A percentile compares a stretch with the other conserved stretches of the same genome.
Evolutionary conservation across 2,888 invertebrate genomes (phyloP).

Genomic region (Orthosia gothica): DNA sequence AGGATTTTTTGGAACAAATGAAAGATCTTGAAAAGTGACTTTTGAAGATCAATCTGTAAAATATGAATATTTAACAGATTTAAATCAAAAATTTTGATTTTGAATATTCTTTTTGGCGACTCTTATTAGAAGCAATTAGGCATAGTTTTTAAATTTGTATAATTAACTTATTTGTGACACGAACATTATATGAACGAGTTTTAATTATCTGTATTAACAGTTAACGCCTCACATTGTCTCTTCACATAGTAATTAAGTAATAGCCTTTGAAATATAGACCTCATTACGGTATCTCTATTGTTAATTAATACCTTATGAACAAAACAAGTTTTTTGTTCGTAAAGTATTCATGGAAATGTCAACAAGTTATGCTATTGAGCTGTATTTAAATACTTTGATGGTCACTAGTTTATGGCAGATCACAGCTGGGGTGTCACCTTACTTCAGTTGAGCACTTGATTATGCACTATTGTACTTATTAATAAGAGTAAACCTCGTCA

Average conservation of each 20-base stretch:
- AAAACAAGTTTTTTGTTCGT: constrained; percentile 24
- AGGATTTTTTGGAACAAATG: background rate
- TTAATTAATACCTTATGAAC: constrained; percentile 36
- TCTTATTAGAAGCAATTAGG: background rate
- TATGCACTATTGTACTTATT: background rate
- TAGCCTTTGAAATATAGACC: constrained; percentile 7
- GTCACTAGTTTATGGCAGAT: constrained; percentile 5
- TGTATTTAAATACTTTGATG: constrained; percentile 44
- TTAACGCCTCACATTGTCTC: background rate
- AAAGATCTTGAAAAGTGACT: background rate
- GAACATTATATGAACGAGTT: background rate
- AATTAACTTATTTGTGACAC: background rate
- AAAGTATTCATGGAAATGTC: constrained; percentile 16
- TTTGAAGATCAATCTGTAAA: background rate
- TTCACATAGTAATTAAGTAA: background rate
- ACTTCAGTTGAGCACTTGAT: constrained; percentile 4
- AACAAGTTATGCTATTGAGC: constrained; percentile 7
- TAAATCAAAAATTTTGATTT: background rate
- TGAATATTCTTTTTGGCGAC: background rate
- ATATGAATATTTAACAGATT: background rate
- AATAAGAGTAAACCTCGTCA: background rate
- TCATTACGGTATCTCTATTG: constrained; percentile 28
- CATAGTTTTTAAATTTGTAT: background rate
- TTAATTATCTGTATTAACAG: background rate
- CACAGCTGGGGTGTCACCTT: background rate